Percentiles rank a stretch among this genome's conserved stretches.
Evolutionary conservation across 2,797 vertebrate species (phyloP).

Genomic region (Hyperoplus immaculatus): DNA sequence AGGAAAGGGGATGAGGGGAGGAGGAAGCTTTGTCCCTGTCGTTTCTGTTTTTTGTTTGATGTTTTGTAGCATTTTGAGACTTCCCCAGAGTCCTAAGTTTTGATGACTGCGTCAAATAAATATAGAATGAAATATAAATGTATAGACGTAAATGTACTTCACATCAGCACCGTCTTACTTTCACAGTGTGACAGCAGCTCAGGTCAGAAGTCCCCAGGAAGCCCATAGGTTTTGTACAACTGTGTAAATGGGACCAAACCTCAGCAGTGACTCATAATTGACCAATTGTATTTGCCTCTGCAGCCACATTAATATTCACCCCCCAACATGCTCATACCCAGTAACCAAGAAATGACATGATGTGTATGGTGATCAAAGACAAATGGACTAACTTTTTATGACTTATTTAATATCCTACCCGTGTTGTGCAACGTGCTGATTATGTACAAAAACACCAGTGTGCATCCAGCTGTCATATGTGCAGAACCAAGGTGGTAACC

Average conservation of each 20-base stretch:
- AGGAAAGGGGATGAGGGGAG: slow-evolving; percentile 39
- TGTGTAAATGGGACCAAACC: slow-evolving; percentile 8
- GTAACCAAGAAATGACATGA: slow-evolving; percentile 6
- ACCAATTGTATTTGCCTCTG: slow-evolving; percentile 5
- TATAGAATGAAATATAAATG: not conserved
- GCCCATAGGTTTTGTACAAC: slow-evolving; percentile 1
- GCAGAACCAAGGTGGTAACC: slow-evolving; percentile 4
- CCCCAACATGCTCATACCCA: not conserved
- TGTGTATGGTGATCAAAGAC: slow-evolving; percentile 37
- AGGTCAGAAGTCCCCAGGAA: slow-evolving; percentile 33
- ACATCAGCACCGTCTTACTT: not conserved
- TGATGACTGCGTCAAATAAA: slow-evolving; percentile 4
- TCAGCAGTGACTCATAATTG: slow-evolving; percentile 36
- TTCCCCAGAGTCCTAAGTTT: slow-evolving; percentile 22
- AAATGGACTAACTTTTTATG: slow-evolving; percentile 11
- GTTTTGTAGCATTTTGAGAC: slow-evolving; percentile 37
- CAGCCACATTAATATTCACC: slow-evolving; percentile 12
- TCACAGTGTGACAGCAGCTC: slow-evolving; percentile 24
- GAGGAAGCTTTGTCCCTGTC: slow-evolving; percentile 22
- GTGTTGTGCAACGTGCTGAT: not conserved
- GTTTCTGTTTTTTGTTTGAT: slow-evolving; percentile 25
- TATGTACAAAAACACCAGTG: slow-evolving; percentile 3
- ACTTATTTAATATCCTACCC: slow-evolving; percentile 23
- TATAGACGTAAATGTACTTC: not conserved
- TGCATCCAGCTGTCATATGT: not conserved